Percentiles rank a stretch among this genome's conserved stretches.
Evolutionary conservation across 2,797 vertebrate genomes (phyloP).

Genomic region (Thripadectes ignobilis): DNA sequence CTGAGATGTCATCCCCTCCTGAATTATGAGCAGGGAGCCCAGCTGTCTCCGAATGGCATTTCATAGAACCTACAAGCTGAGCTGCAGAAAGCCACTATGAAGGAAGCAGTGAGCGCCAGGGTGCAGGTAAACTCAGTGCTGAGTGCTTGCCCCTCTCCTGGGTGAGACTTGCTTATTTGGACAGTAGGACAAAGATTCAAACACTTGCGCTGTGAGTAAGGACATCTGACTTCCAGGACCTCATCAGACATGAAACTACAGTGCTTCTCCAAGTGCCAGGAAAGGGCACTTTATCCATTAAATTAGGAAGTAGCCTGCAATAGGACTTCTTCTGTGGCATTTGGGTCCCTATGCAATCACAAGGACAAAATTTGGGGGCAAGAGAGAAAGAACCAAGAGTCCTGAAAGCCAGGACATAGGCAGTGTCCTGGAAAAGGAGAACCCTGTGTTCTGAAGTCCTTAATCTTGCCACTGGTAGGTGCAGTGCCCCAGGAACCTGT

Average conservation of each 20-base stretch:
- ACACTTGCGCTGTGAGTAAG: not conserved
- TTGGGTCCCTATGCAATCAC: not conserved
- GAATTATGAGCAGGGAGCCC: not conserved
- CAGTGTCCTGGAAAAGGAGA: not conserved
- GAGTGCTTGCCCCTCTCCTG: not conserved
- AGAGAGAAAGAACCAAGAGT: not conserved
- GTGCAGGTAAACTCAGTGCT: not conserved
- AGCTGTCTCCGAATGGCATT: fast-evolving
- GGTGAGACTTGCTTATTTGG: not conserved
- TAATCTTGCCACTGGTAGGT: not conserved
- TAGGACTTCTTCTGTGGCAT: not conserved
- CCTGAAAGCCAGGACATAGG: not conserved
- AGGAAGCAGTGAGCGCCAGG: fast-evolving
- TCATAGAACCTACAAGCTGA: not conserved
- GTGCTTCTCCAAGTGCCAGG: not conserved
- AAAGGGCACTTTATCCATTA: not conserved
- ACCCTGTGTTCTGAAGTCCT: not conserved
- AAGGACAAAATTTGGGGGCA: not conserved
- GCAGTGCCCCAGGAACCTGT: not conserved
- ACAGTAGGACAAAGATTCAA: not conserved
- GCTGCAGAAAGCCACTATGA: not conserved
- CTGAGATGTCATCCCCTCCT: not conserved
- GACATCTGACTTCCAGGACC: not conserved
- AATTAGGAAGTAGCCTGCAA: not conserved
- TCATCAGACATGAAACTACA: not conserved